Conservation (phyloP, 2,113 vertebrate genomes). For the Melanerpes formicivorus region DNA sequence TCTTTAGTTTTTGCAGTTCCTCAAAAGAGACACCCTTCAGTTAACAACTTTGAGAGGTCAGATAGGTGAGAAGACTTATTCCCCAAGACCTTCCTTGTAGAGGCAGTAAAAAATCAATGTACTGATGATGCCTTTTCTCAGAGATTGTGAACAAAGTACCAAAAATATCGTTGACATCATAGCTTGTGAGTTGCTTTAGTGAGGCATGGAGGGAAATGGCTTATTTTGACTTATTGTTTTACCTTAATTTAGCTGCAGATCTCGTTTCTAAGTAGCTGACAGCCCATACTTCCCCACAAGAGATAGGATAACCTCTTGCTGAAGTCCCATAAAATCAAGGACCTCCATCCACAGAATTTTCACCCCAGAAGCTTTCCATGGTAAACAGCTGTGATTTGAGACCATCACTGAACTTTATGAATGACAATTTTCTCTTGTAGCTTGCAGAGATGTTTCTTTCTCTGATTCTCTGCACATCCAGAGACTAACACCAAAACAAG, state of each 20-base stretch:
- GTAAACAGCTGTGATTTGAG: background rate
- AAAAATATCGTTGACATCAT: background rate
- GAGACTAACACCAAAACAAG: background rate
- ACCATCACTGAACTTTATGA: background rate
- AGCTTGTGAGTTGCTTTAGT: background rate
- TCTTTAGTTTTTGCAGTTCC: background rate
- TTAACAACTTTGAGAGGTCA: background rate
- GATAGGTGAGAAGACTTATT: background rate
- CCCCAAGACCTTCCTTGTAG: background rate
- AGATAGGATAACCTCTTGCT: background rate
- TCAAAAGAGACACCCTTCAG: background rate
- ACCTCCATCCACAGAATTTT: background rate
- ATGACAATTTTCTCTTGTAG: background rate
- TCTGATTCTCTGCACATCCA: background rate
- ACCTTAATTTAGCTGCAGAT: background rate
- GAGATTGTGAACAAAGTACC: background rate
- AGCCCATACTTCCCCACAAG: background rate
- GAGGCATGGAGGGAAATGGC: accelerated
- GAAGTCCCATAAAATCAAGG: background rate
- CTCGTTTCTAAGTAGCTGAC: background rate
- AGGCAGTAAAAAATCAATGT: background rate
- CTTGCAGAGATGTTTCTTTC: background rate
- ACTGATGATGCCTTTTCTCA: background rate
- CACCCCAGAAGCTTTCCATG: background rate
- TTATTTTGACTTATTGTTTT: background rate